Conservation (phyloP, 2,113 vertebrate genomes). For the Turnix velox region DNA sequence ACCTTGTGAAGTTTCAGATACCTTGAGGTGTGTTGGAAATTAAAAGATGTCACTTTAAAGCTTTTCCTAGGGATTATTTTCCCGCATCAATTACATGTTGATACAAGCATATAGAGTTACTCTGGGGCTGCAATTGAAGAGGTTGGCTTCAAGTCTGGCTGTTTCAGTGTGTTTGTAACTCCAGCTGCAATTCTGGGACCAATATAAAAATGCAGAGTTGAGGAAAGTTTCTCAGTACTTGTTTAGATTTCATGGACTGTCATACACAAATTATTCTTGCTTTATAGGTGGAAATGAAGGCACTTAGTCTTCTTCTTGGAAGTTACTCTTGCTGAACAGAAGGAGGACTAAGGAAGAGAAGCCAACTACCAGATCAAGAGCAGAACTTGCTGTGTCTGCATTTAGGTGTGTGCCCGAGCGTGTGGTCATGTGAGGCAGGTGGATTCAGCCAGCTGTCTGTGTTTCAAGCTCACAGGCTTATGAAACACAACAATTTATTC, state of each 20-base stretch:
- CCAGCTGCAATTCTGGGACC: background rate
- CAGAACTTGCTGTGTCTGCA: background rate
- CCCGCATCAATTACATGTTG: background rate
- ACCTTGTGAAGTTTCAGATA: background rate
- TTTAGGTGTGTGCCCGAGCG: background rate
- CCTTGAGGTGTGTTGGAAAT: background rate
- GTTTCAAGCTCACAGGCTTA: background rate
- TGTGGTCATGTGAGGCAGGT: rapidly evolving
- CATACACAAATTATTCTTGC: background rate
- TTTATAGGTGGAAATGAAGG: background rate
- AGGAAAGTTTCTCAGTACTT: background rate
- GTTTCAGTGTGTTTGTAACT: background rate
- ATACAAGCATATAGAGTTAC: background rate
- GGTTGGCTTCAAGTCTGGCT: background rate
- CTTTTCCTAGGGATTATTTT: background rate
- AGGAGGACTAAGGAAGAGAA: background rate
- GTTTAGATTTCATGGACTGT: background rate
- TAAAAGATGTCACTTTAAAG: background rate
- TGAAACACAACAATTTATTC: background rate
- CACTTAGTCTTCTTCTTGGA: background rate
- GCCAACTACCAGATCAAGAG: background rate
- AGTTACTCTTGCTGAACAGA: background rate
- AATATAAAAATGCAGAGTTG: background rate
- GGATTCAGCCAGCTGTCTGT: background rate
- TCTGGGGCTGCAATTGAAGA: background rate